Base-by-base conservation (phyloP, 1,140 invertebrate species). In the Magallana ariakensis region DNA sequence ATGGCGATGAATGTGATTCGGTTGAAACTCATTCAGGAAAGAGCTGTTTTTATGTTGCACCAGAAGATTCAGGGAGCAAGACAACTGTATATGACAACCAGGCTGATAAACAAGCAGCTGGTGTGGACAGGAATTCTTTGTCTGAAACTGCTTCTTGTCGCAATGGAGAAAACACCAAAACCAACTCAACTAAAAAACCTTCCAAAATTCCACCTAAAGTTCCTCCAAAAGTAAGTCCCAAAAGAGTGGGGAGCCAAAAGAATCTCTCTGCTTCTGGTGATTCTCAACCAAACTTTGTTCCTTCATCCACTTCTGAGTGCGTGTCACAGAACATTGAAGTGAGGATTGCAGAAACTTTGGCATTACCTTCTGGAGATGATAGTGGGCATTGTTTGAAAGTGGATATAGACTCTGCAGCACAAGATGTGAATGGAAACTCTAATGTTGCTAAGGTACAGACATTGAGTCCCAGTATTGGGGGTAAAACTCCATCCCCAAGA, bases 191-290 rank as follows among this genome's bases (percentile, higher is more conserved):
- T n/a, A 53, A 85, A 2, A 82, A 86, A 60, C 55, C 46, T 10
- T n/a, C 33, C 15, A 81, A 86, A 54, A 86, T 58, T 13, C 56
- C 81, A 9, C 85, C 85, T 22, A 86, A 86, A 62, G 55, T 53
- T 60, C 85, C 85, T 11, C 85, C 82, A 22, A 80, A 84, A 22
- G 70, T 87, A 11, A 81, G 83, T 26, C 54, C 83, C 55, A 87
- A 85, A 57, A 83, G 66, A 26, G 15, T 6, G 7, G 84, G 60
- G 66, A 85, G 56, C 15, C 87, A 83, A 16, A 83, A 83, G 16
- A 58, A 15, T 33, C 75, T 87, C 11, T 81, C 70, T 62, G n/a
- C 9, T 84, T 33, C 58, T 75, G 22, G 11, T 75, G 66, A 75
- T 46, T 75, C 66, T 75, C 66, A 75, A 26, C 66, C 66, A 75